These are phyloP conservation scores for Callorhinus ursinus DNA, from an alignment of 2,113 vertebrate species.

Conservation along the genomic window DNA sequence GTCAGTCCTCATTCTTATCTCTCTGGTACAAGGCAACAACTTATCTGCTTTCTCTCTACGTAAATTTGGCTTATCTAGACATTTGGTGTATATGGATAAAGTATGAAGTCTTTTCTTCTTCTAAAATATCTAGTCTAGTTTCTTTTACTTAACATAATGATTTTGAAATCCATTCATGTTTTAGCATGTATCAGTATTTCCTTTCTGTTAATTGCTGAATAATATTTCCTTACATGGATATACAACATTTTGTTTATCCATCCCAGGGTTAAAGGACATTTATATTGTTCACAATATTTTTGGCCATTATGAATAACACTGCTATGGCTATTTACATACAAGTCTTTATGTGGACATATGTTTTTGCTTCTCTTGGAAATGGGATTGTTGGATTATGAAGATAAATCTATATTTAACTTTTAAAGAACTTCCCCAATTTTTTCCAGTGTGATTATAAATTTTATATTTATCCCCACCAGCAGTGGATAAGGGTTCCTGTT, in stretches of 20 bases:
- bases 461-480: neutral
- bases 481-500: neutral
- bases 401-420: neutral
- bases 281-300: neutral
- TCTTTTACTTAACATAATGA: neutral
- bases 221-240: neutral
- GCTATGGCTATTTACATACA: neutral
- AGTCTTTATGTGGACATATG: neutral
- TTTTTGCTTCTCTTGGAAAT: neutral
- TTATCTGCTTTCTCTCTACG: neutral
- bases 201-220: neutral
- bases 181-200: neutral
- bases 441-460: neutral
- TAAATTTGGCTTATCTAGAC: neutral
- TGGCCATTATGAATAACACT: neutral
- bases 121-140: neutral
- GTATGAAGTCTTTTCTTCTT: neutral
- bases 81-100: neutral
- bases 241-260: neutral
- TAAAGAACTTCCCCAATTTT: neutral
- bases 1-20: neutral
- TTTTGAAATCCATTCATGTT: neutral
- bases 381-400: neutral
- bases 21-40: neutral
- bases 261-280: neutral